A percentile compares a stretch with the other conserved stretches of the same genome.
Conservation (phyloP, 2,888 invertebrate species). For the Oxyteleia sp. region DNA sequence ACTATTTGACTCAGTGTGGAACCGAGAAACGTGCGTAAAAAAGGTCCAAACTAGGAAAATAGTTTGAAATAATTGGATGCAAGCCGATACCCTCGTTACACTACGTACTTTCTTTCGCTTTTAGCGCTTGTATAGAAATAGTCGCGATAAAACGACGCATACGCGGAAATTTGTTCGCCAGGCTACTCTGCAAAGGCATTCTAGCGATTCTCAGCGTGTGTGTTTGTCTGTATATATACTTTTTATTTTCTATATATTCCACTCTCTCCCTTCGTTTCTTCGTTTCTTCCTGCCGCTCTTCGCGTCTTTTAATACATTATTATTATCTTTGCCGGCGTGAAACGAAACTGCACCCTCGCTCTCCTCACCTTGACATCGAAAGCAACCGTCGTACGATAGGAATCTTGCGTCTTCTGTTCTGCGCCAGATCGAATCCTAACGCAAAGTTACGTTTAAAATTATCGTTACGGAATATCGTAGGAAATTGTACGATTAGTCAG, state of each 20-base stretch:
- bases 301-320: too few species aligned
- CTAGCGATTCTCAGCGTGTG: constrained; percentile 55
- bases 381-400: constrained; percentile 81
- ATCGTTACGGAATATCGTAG: constrained; percentile 43
- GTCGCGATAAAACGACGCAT: constrained; percentile 50
- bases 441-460: constrained; percentile 28
- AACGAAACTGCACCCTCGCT: too few species aligned
- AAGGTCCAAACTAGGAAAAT: constrained; percentile 39
- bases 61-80: constrained; percentile 40
- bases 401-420: constrained; percentile 66
- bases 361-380: too few species aligned
- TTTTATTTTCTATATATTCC: too few species aligned
- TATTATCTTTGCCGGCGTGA: constrained; percentile 30
- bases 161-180: constrained; percentile 53
- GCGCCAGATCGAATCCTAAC: constrained; percentile 10
- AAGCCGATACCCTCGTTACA: constrained; percentile 28
- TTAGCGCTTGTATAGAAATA: constrained; percentile 49
- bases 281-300: too few species aligned
- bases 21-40: constrained; percentile 46
- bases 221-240: constrained; percentile 32
- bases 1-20: constrained; percentile 3
- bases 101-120: constrained; percentile 61
- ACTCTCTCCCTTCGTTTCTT: neutral
- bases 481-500: constrained; percentile 61
- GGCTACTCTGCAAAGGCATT: constrained; percentile 62